Percentiles rank a stretch among this genome's conserved stretches.
These are phyloP conservation scores for Antrozous pallidus DNA, from an alignment of 2,797 vertebrate genomes.

Conservation along the genomic window DNA sequence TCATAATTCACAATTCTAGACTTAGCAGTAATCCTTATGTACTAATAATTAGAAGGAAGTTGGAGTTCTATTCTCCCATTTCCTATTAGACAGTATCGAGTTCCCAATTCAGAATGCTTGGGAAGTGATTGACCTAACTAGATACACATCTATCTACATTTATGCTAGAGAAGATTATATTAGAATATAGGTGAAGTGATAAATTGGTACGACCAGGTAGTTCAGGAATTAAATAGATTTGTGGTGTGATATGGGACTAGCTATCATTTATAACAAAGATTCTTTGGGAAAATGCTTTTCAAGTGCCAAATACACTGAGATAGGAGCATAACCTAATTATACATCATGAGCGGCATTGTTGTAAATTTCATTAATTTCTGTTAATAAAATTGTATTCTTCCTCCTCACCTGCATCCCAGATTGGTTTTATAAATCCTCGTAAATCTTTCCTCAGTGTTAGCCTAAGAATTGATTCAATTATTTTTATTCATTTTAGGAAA, in stretches of 20 bases:
- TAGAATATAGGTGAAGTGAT: conserved; percentile 8
- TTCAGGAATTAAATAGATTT: background rate
- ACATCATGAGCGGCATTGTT: background rate
- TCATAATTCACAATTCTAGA: conserved; percentile 1
- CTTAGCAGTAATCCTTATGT: conserved; percentile 1
- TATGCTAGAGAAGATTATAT: background rate
- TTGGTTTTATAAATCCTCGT: conserved; percentile 17
- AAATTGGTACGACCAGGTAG: background rate
- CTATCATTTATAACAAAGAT: conserved; percentile 32
- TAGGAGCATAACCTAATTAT: conserved; percentile 33
- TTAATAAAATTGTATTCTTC: conserved; percentile 44
- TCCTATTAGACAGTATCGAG: background rate
- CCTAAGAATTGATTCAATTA: conserved; percentile 49
- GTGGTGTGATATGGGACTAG: background rate
- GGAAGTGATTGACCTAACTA: background rate
- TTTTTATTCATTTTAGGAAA: conserved; percentile 90
- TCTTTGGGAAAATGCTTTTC: conserved; percentile 39
- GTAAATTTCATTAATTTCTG: conserved; percentile 19
- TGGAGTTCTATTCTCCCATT: background rate
- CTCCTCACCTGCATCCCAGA: background rate
- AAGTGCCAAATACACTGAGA: conserved; percentile 39
- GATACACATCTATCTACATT: background rate
- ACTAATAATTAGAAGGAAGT: background rate
- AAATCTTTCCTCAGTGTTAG: conserved; percentile 28
- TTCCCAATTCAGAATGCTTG: conserved; percentile 10